Base-by-base conservation (phyloP, 2,888 invertebrate genomes). In the Andrena haemorrhoa region DNA sequence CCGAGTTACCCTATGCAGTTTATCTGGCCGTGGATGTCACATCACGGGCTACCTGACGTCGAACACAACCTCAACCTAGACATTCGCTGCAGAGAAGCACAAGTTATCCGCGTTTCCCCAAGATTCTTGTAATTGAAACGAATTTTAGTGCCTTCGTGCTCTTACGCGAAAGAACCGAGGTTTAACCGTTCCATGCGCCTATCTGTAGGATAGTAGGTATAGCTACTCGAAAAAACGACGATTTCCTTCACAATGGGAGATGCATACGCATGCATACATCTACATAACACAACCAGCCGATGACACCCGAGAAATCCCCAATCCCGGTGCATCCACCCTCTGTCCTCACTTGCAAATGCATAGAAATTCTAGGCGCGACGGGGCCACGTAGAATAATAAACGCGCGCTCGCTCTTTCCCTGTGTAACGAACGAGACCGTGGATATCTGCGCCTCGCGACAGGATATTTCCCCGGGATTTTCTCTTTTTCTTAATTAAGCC, bases 271-370 rank as follows among this genome's bases (percentile, higher is more conserved):
- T 77, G 68, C 73, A 72, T 75, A 71, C 66, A 65, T 79, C 75
- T 75, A 78, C 86, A 68, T 84, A 85, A 87, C 82, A 82, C 61
- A 58, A 65, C 58, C 41, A 60, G 70, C 61, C 69, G 86, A 86
- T 80, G 79, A 87, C 86, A 80, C 60, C 77, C 56, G 73, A 72
- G 64, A 79, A 83, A 87, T 83, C 63, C 74, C 56, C 76, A 49
- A 56, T 74, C 84, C 71, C 53, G 61, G 31, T 35, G 79, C 81
- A 74, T 79, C 79, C 77, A 77, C 79, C 79, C 70, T 68, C 79
- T 73, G 86, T 88, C 88, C 78, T 87, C 87, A 86, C 84, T 87
- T 84, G 88, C 79, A 83, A 88, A 87, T 84, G 80, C 80, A 84
- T 88, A 81, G 86, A 87, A 87, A 82, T 77, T 84, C 73, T 65